Conservation (phyloP, 2,797 vertebrate genomes). For the Bryconaethiops microstoma region DNA sequence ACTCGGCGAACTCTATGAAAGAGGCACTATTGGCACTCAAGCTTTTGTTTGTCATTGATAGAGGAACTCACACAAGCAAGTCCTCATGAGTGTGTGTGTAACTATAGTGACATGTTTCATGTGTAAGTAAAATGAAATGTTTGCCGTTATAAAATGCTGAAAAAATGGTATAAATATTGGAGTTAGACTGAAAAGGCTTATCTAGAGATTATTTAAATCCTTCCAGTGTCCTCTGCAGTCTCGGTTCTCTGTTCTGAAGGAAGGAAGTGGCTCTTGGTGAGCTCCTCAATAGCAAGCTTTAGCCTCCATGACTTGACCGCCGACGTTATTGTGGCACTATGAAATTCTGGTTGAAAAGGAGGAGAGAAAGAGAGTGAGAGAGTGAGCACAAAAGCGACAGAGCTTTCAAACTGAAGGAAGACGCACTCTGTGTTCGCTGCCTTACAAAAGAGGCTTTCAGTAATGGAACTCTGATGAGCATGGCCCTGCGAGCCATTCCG, state of each 20-base stretch:
- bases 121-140: too few relatives aligned
- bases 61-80: too few relatives aligned
- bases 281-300: constrained; percentile 26
- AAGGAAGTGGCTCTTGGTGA: constrained; percentile 30
- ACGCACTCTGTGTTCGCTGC: constrained; percentile 59
- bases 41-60: too few relatives aligned
- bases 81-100: too few relatives aligned
- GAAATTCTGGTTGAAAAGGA: constrained; percentile 50
- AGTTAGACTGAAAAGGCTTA: not conserved
- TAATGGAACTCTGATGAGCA: constrained; percentile 58
- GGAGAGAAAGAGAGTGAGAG: constrained; percentile 50
- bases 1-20: too few relatives aligned
- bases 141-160: not conserved
- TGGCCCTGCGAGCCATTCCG: constrained; percentile 60
- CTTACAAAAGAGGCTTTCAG: constrained; percentile 72
- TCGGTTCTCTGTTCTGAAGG: constrained; percentile 15
- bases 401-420: constrained; percentile 61
- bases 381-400: constrained; percentile 60
- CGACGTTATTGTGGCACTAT: constrained; percentile 25
- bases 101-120: too few relatives aligned
- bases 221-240: constrained; percentile 18
- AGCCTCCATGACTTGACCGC: constrained; percentile 43
- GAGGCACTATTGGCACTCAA: too few relatives aligned
- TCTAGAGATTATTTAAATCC: constrained; percentile 2
- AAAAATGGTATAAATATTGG: not conserved